These are phyloP conservation scores for Chloromyia formosa DNA, from an alignment of 2,888 invertebrate genomes.

Conservation along the genomic window DNA sequence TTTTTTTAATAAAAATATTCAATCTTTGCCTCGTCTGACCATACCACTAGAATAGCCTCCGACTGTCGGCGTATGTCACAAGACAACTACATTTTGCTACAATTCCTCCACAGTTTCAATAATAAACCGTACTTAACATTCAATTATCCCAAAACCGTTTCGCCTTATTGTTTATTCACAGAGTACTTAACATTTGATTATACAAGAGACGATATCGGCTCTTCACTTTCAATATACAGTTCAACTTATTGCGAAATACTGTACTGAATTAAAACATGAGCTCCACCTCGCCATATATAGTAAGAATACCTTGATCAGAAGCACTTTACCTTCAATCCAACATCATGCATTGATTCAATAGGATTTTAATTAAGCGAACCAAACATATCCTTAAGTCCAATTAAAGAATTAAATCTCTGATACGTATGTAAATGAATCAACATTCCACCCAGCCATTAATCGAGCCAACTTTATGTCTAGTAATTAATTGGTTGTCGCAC, in stretches of 20 bases:
- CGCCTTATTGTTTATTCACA: slow-evolving; percentile 1
- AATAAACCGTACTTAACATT: background rate
- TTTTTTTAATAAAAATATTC: no score
- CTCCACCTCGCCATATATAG: slow-evolving; percentile 17
- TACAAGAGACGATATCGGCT: background rate
- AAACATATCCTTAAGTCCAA: slow-evolving; percentile 38
- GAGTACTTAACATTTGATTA: background rate
- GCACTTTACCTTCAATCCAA: background rate
- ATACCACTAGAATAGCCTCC: no score
- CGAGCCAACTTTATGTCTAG: slow-evolving; percentile 8
- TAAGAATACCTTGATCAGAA: background rate
- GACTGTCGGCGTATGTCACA: no score
- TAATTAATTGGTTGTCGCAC: slow-evolving; percentile 33
- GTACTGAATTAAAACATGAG: slow-evolving; percentile 8
- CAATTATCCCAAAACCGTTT: slow-evolving; percentile 4
- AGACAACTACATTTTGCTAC: background rate
- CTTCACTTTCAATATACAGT: background rate
- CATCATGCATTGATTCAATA: slow-evolving; percentile 9
- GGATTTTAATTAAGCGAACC: slow-evolving; percentile 27
- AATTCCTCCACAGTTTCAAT: background rate
- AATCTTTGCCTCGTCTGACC: no score
- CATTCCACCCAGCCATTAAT: slow-evolving; percentile 25
- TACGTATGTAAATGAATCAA: slow-evolving; percentile 36
- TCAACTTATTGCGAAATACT: background rate
- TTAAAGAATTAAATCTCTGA: slow-evolving; percentile 39